A percentile compares a stretch with the other conserved stretches of the same genome.
These are phyloP conservation scores for Macrochelys suwanniensis DNA, from an alignment of 2,797 vertebrate species.

Conservation along the genomic window DNA sequence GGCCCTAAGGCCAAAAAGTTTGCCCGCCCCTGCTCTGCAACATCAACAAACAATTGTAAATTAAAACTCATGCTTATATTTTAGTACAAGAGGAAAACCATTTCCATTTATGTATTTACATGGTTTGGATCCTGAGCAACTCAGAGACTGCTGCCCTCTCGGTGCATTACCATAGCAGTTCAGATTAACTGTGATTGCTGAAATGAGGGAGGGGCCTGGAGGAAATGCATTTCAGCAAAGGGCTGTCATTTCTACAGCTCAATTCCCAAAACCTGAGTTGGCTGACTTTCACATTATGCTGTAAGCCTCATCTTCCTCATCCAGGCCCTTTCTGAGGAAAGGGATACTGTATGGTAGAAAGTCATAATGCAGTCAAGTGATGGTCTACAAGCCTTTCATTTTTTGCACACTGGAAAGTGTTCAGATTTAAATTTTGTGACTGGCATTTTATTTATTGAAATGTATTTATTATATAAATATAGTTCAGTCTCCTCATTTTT, in stretches of 20 bases:
- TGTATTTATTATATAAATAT: neutral
- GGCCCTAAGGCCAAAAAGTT: no score
- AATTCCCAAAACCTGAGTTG: neutral
- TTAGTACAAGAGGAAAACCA: neutral
- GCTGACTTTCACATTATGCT: neutral
- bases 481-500: neutral
- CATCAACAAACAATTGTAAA: no score
- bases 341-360: neutral
- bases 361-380: rapidly evolving
- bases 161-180: constrained; percentile 61
- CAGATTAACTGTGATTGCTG: constrained; percentile 43
- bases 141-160: constrained; percentile 41
- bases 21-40: no score
- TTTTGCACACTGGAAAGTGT: neutral
- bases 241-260: neutral
- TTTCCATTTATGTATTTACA: constrained; percentile 30
- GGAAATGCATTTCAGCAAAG: constrained; percentile 42
- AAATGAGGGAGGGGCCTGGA: constrained; percentile 3
- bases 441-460: neutral
- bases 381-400: neutral
- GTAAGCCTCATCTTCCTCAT: rapidly evolving
- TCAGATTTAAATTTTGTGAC: neutral
- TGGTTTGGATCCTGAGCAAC: constrained; percentile 44
- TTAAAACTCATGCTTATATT: neutral
- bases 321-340: neutral